A percentile compares a stretch with the other conserved stretches of the same genome.
Conservation (phyloP, 1,140 invertebrate species). For the Andrena cerasifolii region DNA sequence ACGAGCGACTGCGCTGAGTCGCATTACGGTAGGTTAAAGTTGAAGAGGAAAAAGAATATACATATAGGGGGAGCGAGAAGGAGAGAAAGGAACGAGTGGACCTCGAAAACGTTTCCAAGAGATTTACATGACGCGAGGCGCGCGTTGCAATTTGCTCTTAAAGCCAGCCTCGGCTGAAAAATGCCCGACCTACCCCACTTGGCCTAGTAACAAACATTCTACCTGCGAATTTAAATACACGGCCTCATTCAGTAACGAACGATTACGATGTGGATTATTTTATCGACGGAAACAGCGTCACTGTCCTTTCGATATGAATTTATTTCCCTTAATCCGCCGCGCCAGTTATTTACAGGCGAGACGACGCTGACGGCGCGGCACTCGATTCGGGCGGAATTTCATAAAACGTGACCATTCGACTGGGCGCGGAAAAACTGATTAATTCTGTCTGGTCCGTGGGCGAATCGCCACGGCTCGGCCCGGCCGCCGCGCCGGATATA, state of each 20-base stretch:
- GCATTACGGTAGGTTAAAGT: conserved; percentile 36
- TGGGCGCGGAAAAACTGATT: conserved; percentile 27
- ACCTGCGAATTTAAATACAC: conserved; percentile 4
- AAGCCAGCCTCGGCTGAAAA: not conserved
- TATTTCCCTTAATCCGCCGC: conserved; percentile 25
- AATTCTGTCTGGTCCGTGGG: conserved; percentile 13
- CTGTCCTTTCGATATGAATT: not conserved
- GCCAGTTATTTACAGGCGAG: conserved; percentile 19
- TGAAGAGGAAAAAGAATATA: not conserved
- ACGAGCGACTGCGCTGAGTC: conserved; percentile 43
- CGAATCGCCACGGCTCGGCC: conserved; percentile 7
- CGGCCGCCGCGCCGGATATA: conserved; percentile 15
- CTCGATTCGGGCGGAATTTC: conserved; percentile 22
- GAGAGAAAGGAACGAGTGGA: not conserved
- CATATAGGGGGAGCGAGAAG: not conserved
- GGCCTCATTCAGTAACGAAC: not conserved
- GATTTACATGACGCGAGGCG: conserved; percentile 10
- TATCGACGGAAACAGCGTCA: not conserved
- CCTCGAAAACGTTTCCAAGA: not conserved
- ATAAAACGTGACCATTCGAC: conserved; percentile 37
- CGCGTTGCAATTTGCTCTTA: not conserved
- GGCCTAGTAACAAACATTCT: not conserved
- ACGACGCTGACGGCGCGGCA: not conserved
- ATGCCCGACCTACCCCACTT: not conserved
- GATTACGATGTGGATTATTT: conserved; percentile 37